These are phyloP conservation scores for Drosophila yooni DNA, from an alignment of 2,888 invertebrate genomes.

Conservation along the genomic window DNA sequence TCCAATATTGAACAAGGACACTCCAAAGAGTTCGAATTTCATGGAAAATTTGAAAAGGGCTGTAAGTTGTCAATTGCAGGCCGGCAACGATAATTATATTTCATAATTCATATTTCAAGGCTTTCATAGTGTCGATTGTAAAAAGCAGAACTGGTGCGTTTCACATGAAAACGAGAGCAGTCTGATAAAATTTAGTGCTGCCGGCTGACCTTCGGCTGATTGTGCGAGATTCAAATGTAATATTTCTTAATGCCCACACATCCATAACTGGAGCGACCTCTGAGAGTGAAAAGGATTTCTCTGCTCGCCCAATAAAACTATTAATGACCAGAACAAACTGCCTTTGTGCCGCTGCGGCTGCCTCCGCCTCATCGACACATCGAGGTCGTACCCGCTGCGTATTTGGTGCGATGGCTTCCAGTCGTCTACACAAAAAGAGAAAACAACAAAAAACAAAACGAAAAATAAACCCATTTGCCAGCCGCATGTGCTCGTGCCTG, in stretches of 20 bases:
- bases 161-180: slow-evolving; percentile 64
- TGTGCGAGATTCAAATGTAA: slow-evolving; percentile 65
- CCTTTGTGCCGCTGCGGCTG: slow-evolving; percentile 57
- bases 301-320: slow-evolving; percentile 72
- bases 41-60: slow-evolving; percentile 3
- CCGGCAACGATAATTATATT: slow-evolving; percentile 43
- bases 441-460: neutral
- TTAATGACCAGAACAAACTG: slow-evolving; percentile 81
- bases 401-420: slow-evolving; percentile 72
- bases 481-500: slow-evolving; percentile 18
- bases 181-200: slow-evolving; percentile 60
- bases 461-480: slow-evolving; percentile 38
- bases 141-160: slow-evolving; percentile 38
- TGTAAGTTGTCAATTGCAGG: slow-evolving; percentile 2
- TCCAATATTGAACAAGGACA: slow-evolving; percentile 34
- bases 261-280: slow-evolving; percentile 61
- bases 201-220: slow-evolving; percentile 69
- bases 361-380: slow-evolving; percentile 2
- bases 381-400: slow-evolving; percentile 80
- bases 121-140: slow-evolving; percentile 49
- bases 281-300: slow-evolving; percentile 58
- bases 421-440: slow-evolving; percentile 38
- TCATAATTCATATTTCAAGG: slow-evolving; percentile 60
- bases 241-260: slow-evolving; percentile 68
- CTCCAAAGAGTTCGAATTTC: slow-evolving; percentile 52